These are phyloP conservation scores for Pachyuromys duprasi DNA, from an alignment of 2,797 vertebrate genomes.

Conservation along the genomic window DNA sequence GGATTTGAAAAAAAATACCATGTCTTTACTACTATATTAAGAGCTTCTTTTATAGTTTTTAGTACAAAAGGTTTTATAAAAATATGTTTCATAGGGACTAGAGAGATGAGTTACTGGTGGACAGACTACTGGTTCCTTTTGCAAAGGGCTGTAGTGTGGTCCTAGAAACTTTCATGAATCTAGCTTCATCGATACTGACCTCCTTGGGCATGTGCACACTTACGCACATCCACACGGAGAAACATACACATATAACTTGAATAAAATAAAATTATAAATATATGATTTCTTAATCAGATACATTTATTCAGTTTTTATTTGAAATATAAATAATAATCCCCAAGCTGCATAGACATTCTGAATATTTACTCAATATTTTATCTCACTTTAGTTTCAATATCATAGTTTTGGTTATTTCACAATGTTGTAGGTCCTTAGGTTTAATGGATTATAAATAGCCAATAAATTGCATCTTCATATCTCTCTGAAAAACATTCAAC, in stretches of 20 bases:
- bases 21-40: neutral
- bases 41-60: neutral
- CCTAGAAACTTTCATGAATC: neutral
- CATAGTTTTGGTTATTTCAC: neutral
- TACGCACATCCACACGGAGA: neutral
- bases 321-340: constrained; percentile 7
- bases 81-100: neutral
- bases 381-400: neutral
- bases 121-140: neutral
- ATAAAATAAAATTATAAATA: neutral
- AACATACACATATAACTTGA: neutral
- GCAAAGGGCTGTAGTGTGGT: neutral
- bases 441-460: constrained; percentile 9
- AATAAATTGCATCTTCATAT: neutral
- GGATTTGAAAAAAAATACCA: neutral
- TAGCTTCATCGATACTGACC: neutral
- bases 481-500: constrained; percentile 38
- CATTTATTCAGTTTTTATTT: constrained; percentile 6
- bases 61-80: constrained; percentile 12
- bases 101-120: neutral
- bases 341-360: neutral
- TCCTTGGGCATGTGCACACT: neutral
- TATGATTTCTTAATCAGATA: neutral
- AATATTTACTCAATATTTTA: neutral
- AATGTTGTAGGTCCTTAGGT: neutral